A percentile compares a stretch with the other conserved stretches of the same genome.
These are phyloP conservation scores for Sitta europaea DNA, from an alignment of 2,113 vertebrate genomes.

Conservation along the genomic window DNA sequence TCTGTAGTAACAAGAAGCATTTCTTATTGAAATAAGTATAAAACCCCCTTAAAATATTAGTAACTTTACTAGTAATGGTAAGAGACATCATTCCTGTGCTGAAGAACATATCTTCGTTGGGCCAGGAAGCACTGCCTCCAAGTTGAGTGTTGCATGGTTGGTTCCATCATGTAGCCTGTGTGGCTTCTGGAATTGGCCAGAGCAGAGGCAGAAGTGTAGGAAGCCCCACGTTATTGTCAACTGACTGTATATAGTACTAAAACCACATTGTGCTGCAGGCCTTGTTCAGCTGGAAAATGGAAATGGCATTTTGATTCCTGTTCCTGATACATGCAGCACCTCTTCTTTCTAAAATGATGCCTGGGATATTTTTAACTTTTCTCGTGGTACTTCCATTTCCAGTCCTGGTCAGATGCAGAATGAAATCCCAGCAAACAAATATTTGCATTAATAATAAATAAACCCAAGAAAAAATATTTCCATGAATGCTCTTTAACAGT, in stretches of 20 bases:
- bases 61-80: neutral
- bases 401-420: neutral
- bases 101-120: neutral
- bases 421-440: neutral
- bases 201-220: neutral
- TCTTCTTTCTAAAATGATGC: neutral
- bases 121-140: neutral
- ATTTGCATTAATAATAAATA: neutral
- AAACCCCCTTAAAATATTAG: neutral
- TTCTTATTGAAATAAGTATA: neutral
- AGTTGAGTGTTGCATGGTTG: neutral
- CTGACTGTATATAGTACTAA: neutral
- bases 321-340: neutral
- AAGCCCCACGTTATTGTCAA: neutral
- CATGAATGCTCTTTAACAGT: neutral
- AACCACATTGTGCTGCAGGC: neutral
- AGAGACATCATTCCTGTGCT: neutral
- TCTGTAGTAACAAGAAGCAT: neutral
- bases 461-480: neutral
- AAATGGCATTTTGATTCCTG: neutral
- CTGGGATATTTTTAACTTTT: neutral
- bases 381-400: neutral
- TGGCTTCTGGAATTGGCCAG: neutral
- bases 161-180: neutral
- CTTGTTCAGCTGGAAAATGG: neutral